Conservation (phyloP, 1,140 invertebrate species). For the Cyclina sinensis region DNA sequence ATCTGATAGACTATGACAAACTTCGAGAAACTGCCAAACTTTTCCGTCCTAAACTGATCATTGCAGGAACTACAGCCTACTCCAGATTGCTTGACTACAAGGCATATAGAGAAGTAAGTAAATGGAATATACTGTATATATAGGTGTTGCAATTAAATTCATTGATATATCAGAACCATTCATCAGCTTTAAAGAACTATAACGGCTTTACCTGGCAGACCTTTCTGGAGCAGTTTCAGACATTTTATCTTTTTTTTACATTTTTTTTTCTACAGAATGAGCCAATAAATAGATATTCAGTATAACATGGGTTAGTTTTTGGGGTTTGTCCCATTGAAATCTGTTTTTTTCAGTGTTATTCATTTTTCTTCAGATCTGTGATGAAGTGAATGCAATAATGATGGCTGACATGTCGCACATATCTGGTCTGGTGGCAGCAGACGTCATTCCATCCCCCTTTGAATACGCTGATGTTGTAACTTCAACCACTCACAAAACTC, state of each 20-base stretch:
- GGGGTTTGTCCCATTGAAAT: too few species aligned
- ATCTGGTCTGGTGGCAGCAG: slow-evolving; percentile 96
- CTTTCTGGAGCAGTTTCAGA: too few species aligned
- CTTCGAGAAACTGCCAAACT: slow-evolving; percentile 93
- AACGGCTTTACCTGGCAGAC: too few species aligned
- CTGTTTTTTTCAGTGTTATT: too few species aligned
- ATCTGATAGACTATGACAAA: slow-evolving; percentile 97
- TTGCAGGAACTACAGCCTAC: slow-evolving; percentile 95
- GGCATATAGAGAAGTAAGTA: slow-evolving; percentile 90
- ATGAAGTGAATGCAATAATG: slow-evolving; percentile 94
- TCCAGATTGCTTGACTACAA: slow-evolving; percentile 93
- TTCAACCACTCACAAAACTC: slow-evolving; percentile 98
- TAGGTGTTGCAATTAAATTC: too few species aligned
- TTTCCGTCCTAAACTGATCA: slow-evolving; percentile 97
- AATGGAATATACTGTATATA: too few species aligned
- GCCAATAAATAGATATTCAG: too few species aligned
- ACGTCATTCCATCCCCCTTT: slow-evolving; percentile 96
- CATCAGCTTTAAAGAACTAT: too few species aligned
- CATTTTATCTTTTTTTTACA: too few species aligned
- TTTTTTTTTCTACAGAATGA: too few species aligned
- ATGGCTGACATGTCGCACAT: slow-evolving; percentile 99
- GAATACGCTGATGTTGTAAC: slow-evolving; percentile 96
- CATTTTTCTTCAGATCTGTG: slow-evolving; percentile 90
- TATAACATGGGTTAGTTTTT: too few species aligned
- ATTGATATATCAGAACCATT: too few species aligned